These are phyloP conservation scores for Drosophila infuscata DNA, from an alignment of 2,888 invertebrate species.

Conservation along the genomic window DNA sequence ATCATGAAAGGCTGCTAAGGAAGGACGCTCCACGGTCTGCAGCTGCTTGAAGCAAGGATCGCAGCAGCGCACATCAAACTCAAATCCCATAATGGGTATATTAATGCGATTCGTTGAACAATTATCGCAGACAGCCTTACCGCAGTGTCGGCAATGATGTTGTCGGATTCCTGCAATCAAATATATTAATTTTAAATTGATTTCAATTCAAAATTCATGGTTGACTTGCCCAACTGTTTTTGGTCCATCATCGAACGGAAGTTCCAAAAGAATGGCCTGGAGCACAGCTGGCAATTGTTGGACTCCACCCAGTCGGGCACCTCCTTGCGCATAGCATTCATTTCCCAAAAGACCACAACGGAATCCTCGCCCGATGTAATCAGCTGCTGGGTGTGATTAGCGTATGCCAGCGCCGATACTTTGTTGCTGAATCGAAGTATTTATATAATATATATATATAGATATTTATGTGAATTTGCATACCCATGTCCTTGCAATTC, in stretches of 20 bases:
- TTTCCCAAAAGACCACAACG: conserved; percentile 97
- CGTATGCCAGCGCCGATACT: conserved; percentile 95
- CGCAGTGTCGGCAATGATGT: conserved; percentile 97
- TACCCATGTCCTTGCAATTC: conserved; percentile 97
- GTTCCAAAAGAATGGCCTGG: conserved; percentile 99
- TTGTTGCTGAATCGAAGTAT: conserved; percentile 88
- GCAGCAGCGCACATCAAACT: conserved; percentile 98
- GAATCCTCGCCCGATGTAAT: conserved; percentile 97
- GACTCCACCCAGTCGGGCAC: conserved; percentile 98
- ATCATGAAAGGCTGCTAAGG: conserved; percentile 97
- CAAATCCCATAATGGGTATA: conserved; percentile 98
- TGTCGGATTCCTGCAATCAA: conserved; percentile 88
- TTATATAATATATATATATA: background rate
- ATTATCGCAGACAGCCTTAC: conserved; percentile 96
- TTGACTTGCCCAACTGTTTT: conserved; percentile 89
- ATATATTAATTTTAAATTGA: background rate
- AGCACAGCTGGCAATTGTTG: conserved; percentile 97
- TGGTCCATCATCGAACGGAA: conserved; percentile 99
- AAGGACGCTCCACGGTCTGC: conserved; percentile 94
- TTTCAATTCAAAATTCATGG: background rate
- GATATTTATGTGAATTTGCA: conserved; percentile 42
- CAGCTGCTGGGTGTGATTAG: conserved; percentile 91
- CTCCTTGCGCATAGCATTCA: conserved; percentile 94
- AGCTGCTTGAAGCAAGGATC: conserved; percentile 94
- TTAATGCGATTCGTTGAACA: conserved; percentile 95